These are phyloP conservation scores for Ctenicera cuprea DNA, from an alignment of 2,888 invertebrate species.

Conservation along the genomic window DNA sequence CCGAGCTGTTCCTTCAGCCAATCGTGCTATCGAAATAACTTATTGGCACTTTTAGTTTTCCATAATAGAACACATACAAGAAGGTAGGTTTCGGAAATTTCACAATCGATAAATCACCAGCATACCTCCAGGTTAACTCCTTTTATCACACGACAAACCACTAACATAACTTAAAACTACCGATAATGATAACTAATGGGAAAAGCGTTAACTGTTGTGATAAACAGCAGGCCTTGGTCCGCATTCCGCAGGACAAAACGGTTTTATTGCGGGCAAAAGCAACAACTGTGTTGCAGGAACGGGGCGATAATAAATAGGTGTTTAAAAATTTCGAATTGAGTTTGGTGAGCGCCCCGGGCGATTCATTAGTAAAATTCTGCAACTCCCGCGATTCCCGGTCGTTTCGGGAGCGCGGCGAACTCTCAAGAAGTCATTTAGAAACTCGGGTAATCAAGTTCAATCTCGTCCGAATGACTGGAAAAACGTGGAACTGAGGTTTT, in stretches of 20 bases:
- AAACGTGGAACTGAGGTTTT: constrained; percentile 59
- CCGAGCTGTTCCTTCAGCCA: background rate
- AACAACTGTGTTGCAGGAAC: background rate
- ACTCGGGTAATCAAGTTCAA: constrained; percentile 60
- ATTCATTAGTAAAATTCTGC: constrained; percentile 41
- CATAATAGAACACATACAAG: background rate
- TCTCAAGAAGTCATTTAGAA: constrained; percentile 49
- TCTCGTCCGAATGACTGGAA: constrained; percentile 57
- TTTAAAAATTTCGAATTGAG: constrained; percentile 21
- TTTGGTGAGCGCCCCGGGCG: constrained; percentile 12
- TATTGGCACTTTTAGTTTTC: constrained; percentile 22
- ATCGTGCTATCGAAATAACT: constrained; percentile 14
- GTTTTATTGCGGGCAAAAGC: constrained; percentile 18
- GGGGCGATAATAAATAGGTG: constrained; percentile 17
- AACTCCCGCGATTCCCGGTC: constrained; percentile 30
- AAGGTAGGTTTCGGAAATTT: background rate
- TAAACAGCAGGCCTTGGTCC: constrained; percentile 15
- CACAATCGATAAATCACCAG: constrained; percentile 9
- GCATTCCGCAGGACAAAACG: constrained; percentile 2
- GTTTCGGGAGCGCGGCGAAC: constrained; percentile 34
- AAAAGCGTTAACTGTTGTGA: constrained; percentile 7
- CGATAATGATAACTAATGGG: constrained; percentile 26
- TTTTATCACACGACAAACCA: background rate
- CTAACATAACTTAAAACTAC: constrained; percentile 2
- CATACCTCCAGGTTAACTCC: background rate